Evolutionary conservation across 2,113 vertebrate genomes (phyloP).

Genomic region (Trichechus manatus): DNA sequence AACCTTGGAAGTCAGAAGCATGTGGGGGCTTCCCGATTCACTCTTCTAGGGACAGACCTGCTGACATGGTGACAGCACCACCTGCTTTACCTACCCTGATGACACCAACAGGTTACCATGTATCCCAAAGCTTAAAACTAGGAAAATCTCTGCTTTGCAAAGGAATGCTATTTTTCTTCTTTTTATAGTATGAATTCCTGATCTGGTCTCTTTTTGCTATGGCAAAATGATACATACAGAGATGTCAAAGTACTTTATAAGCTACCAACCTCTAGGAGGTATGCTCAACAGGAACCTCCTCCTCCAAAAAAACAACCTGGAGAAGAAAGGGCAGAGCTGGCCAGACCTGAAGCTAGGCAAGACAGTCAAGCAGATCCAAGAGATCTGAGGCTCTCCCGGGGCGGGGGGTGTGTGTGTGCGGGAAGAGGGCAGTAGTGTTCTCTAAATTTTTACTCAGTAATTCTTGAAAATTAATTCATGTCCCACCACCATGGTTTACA

Average conservation of each 20-base stretch:
- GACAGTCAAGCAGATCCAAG: background rate
- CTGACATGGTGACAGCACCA: background rate
- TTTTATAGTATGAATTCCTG: background rate
- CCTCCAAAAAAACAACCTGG: background rate
- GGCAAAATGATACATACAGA: background rate
- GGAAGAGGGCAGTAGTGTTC: background rate
- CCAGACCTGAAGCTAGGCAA: background rate
- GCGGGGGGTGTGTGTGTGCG: no score
- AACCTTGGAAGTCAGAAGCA: background rate
- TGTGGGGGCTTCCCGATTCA: background rate
- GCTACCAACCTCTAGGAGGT: background rate
- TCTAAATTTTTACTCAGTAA: background rate
- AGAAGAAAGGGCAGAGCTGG: background rate
- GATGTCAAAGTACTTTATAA: background rate
- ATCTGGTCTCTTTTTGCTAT: slow-evolving; percentile 13
- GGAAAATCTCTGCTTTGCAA: slow-evolving; percentile 15
- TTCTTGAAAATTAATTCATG: background rate
- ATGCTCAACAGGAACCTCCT: background rate
- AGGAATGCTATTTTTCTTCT: slow-evolving; percentile 10
- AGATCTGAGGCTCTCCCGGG: no score
- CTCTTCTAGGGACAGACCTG: background rate
- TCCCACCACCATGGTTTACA: background rate
- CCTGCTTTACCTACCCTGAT: background rate
- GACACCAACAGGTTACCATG: background rate
- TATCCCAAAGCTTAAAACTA: background rate